phyloP scores from a whole-genome alignment of 2,113 vertebrate genomes.

The Procavia capensis region DNA sequence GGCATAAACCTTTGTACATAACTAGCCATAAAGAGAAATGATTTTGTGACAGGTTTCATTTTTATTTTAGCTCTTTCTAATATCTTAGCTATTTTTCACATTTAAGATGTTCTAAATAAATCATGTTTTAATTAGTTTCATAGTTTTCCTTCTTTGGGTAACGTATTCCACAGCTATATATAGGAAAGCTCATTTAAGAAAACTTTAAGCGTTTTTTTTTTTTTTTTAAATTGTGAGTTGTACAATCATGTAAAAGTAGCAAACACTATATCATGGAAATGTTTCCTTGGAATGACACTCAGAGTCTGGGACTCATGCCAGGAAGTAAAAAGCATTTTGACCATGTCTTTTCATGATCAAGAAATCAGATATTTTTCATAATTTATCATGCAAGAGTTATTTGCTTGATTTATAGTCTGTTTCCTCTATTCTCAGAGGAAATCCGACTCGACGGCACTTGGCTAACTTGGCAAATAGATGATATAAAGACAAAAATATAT shows the following conservation, averaged over 20 bases:
- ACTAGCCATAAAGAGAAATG: neutral
- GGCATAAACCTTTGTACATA: constrained; percentile 47
- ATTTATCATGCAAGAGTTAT: constrained; percentile 80
- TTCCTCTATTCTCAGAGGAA: constrained; percentile 71
- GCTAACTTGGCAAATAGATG: constrained; percentile 56
- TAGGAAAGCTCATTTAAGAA: constrained; percentile 38
- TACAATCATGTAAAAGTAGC: constrained; percentile 71
- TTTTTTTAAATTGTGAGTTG: too few species aligned
- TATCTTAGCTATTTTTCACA: neutral
- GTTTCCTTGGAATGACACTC: constrained; percentile 81
- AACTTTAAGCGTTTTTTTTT: too few species aligned
- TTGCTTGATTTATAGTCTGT: constrained; percentile 77
- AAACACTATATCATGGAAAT: constrained; percentile 78
- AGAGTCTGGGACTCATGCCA: constrained; percentile 85
- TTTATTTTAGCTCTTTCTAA: neutral
- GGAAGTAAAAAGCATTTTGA: constrained; percentile 85
- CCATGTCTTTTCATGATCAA: constrained; percentile 82
- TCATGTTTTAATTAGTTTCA: constrained; percentile 64
- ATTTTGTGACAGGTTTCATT: constrained; percentile 58
- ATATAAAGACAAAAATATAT: constrained; percentile 35
- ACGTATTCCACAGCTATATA: neutral
- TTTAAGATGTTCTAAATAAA: neutral
- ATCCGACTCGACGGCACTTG: too few species aligned
- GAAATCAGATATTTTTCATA: constrained; percentile 81
- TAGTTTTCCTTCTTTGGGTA: neutral